These are phyloP conservation scores for Manduca sexta DNA, from an alignment of 1,140 invertebrate genomes.

Conservation along the genomic window DNA sequence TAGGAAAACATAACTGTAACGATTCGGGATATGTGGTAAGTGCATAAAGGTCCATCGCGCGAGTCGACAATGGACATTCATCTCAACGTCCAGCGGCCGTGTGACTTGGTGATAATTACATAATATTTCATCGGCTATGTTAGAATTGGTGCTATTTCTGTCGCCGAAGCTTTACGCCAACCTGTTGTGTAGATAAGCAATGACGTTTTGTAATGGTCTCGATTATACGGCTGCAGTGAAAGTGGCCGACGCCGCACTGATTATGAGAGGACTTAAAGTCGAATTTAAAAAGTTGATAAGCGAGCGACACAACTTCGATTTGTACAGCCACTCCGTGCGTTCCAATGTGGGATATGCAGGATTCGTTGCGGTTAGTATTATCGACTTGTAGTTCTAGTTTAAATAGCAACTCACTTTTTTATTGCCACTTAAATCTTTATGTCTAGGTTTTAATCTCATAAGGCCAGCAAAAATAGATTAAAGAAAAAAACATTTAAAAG, in stretches of 20 bases:
- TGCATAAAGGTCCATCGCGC: conserved; percentile 1
- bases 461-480: too few species aligned
- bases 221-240: conserved; percentile 10
- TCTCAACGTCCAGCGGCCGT: conserved; percentile 16
- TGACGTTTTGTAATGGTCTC: conserved; percentile 14
- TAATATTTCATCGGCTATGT: conserved; percentile 33
- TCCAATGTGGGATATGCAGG: too few species aligned
- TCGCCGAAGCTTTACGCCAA: conserved; percentile 22
- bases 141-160: conserved; percentile 29
- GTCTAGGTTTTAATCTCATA: too few species aligned
- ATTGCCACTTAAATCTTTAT: too few species aligned
- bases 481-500: too few species aligned
- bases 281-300: conserved; percentile 1
- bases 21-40: not conserved
- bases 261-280: not conserved
- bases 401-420: too few species aligned
- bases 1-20: conserved; percentile 6
- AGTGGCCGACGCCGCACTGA: not conserved
- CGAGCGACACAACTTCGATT: not conserved
- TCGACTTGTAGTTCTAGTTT: too few species aligned
- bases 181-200: conserved; percentile 19
- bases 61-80: conserved; percentile 20
- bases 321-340: not conserved
- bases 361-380: too few species aligned
- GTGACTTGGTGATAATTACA: conserved; percentile 32